Evolutionary conservation across 2,797 vertebrate species (phyloP).

Genomic region (Coilia nasus): DNA sequence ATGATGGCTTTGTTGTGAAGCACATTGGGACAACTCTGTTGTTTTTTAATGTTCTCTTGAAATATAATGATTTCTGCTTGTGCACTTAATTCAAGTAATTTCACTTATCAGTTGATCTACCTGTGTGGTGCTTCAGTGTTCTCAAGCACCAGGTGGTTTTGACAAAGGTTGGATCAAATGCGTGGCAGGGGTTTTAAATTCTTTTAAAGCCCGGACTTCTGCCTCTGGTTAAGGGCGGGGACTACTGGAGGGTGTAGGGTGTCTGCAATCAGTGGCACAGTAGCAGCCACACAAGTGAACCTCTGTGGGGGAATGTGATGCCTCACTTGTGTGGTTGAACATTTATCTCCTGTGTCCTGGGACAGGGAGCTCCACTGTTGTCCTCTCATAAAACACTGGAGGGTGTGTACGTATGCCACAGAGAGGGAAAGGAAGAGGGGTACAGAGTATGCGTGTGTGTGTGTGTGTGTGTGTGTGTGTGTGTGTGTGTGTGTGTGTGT

Average conservation of each 20-base stretch:
- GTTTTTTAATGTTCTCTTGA: too few species aligned
- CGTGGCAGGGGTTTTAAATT: too few species aligned
- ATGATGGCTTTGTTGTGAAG: too few species aligned
- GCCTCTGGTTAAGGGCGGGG: neutral
- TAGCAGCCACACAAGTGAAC: neutral
- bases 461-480: neutral
- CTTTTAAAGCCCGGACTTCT: too few species aligned
- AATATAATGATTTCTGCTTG: too few species aligned
- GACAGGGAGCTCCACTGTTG: neutral
- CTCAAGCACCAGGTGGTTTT: too few species aligned
- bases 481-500: too few species aligned
- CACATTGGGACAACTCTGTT: too few species aligned
- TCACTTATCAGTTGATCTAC: too few species aligned
- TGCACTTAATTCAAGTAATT: too few species aligned
- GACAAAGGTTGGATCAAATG: too few species aligned
- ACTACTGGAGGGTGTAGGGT: neutral
- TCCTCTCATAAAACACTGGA: neutral
- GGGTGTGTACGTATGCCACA: neutral
- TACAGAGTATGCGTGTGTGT: neutral
- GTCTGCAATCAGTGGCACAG: neutral
- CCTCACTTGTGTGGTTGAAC: neutral
- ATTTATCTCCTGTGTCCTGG: neutral
- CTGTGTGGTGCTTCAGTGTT: too few species aligned
- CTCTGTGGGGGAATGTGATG: conserved; percentile 5
- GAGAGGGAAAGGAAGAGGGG: neutral